These are phyloP conservation scores for fruit fly (Drosophila melanogaster) DNA, from an alignment of 1,140 invertebrate genomes.

Conservation along the genomic window DNA sequence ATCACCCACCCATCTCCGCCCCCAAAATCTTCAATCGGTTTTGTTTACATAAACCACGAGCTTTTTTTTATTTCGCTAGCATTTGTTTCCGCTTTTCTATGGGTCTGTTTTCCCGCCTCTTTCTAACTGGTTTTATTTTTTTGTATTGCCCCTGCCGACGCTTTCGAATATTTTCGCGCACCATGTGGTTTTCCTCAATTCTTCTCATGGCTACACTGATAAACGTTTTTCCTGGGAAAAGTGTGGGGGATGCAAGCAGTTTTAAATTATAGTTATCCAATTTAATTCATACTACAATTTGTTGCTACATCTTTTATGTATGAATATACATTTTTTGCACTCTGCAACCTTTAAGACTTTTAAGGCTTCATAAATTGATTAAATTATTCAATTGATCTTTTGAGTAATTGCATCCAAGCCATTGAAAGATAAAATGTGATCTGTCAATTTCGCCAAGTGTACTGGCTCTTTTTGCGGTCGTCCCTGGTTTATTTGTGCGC, in stretches of 20 bases:
- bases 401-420: no score
- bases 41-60: slow-evolving; percentile 72
- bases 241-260: no score
- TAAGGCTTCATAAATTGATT: no score
- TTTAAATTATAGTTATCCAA: no score
- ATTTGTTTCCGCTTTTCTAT: slow-evolving; percentile 74
- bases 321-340: no score
- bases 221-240: not conserved
- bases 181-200: slow-evolving; percentile 78
- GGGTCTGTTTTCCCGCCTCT: slow-evolving; percentile 31
- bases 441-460: not conserved
- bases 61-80: slow-evolving; percentile 23
- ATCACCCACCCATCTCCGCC: not conserved
- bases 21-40: slow-evolving; percentile 12
- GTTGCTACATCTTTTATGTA: no score
- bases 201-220: slow-evolving; percentile 47
- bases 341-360: no score
- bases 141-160: not conserved
- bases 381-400: no score
- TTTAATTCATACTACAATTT: no score
- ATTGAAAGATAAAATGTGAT: not conserved
- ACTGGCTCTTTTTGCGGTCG: slow-evolving; percentile 21
- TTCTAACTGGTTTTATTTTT: slow-evolving; percentile 41
- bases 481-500: slow-evolving; percentile 48
- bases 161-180: slow-evolving; percentile 66